phyloP scores from a whole-genome alignment of 1,140 invertebrate species.

The Rhizoglyphus robini region DNA sequence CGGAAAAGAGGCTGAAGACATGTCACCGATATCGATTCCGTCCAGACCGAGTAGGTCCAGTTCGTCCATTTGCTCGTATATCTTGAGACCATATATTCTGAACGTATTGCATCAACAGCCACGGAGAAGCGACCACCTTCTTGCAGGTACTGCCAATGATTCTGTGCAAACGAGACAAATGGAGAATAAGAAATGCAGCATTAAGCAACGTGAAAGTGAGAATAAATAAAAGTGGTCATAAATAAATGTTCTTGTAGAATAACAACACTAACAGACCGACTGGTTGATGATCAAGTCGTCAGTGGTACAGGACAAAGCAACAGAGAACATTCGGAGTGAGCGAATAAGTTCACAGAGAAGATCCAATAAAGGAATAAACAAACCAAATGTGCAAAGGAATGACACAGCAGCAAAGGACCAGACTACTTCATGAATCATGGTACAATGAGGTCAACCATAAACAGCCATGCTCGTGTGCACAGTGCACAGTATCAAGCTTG shows the following conservation, averaged over 20 bases:
- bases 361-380: neutral
- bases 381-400: neutral
- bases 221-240: neutral
- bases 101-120: conserved; percentile 83
- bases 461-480: neutral
- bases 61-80: conserved; percentile 39
- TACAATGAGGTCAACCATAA: conserved; percentile 6
- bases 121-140: conserved; percentile 71
- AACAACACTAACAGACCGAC: neutral
- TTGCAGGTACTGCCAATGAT: conserved; percentile 85
- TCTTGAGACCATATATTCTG: conserved; percentile 86
- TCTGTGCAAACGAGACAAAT: conserved; percentile 45
- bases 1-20: neutral
- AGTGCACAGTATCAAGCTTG: neutral
- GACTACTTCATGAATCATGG: neutral
- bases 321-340: neutral
- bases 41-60: neutral
- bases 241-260: neutral
- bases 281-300: conserved; percentile 3
- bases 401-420: neutral
- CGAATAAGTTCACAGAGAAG: neutral
- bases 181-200: neutral
- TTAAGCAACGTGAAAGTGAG: neutral
- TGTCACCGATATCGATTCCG: neutral
- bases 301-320: neutral